Evolutionary conservation across 2,113 vertebrate genomes (phyloP), one percentile per base, ranked within the genome.

Genomic region (Pagrus major): DNA sequence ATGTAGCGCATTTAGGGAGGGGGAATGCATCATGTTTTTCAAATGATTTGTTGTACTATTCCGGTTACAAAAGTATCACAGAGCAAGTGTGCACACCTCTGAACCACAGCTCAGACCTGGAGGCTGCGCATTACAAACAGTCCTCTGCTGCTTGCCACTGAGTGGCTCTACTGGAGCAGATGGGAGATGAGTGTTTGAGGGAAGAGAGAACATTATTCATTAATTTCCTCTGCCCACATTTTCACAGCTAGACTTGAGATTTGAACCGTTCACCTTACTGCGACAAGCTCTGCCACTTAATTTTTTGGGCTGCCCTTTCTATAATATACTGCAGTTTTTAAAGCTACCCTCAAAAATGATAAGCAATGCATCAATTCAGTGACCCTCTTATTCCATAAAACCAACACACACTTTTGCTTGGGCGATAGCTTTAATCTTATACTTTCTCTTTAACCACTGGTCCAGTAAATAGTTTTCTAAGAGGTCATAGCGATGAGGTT

Each of bases 401-500:
- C 41, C 44, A 59, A 67, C 49, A 18, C 0, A n/a, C 15, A 49
- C 21, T 80, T 70, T 41, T 55, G 25, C 52, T 56, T n/a, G 66
- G 79, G 58, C 47, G 18, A 68, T 42, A 35, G 39, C 23, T 74
- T 86, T 80, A 71, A 78, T 81, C 55, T 18, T 35, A 35, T 10
- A 64, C 65, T 81, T 76, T 72, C 65, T 78, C 76, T 83, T 85
- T 55, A 77, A 80, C 47, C 86, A 76, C 80, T 84, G 77, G 27
- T 84, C 74, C 81, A 75, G 76, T 72, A 69, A 88, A 88, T 91
- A 76, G 76, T 76, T 76, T 88, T 78, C 55, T 47, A 80, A 82
- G 67, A 83, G 88, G 80, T 89, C 37, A 65, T 47, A 55, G 20
- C 55, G 52, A 83, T 71, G 46, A 87, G 76, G 41, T 86, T 86